Evolutionary conservation across 1,140 invertebrate species (phyloP).

Genomic region (Ptiloglossa arizonensis): DNA sequence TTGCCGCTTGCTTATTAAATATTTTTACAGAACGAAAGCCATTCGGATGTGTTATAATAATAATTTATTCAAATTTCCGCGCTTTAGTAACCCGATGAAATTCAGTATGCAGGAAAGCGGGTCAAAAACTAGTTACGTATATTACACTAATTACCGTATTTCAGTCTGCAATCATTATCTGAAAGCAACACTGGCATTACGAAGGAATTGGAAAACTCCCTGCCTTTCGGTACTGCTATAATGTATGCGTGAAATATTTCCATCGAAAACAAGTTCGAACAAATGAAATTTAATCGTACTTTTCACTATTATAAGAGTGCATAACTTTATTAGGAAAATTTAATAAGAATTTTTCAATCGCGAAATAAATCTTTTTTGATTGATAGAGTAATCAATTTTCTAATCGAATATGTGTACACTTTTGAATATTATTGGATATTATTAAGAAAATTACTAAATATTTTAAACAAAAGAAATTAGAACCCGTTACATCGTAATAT

Average conservation of each 20-base stretch:
- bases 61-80: background rate
- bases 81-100: constrained; percentile 13
- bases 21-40: background rate
- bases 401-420: too few relatives aligned
- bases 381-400: background rate
- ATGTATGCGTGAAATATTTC: background rate
- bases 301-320: too few relatives aligned
- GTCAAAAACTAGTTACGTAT: constrained; percentile 41
- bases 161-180: constrained; percentile 1
- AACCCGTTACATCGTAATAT: too few relatives aligned
- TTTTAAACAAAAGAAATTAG: too few relatives aligned
- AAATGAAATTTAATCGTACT: background rate
- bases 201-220: background rate
- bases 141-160: constrained; percentile 24
- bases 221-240: constrained; percentile 13
- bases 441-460: too few relatives aligned
- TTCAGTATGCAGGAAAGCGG: constrained; percentile 22
- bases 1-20: too few relatives aligned
- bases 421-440: too few relatives aligned
- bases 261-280: background rate
- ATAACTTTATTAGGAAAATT: background rate
- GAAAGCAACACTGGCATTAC: background rate
- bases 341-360: background rate
- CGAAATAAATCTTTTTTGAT: too few relatives aligned
- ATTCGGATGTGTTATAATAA: background rate